Percentiles rank a stretch among this genome's conserved stretches.
Conservation (phyloP, 2,797 vertebrate species). For the Falco biarmicus region DNA sequence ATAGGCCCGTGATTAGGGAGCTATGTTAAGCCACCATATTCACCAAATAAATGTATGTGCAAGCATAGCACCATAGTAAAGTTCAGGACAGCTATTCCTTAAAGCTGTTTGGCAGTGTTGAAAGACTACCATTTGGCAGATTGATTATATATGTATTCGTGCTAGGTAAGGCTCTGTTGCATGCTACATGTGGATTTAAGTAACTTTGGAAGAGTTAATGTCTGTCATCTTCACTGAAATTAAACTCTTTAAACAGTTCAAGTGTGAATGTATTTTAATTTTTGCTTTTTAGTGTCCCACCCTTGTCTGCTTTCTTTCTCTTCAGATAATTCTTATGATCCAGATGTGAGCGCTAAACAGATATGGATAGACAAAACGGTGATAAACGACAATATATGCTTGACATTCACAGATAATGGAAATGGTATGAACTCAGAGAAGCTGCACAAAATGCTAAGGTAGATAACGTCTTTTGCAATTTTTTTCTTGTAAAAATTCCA, state of each 20-base stretch:
- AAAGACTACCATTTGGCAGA: neutral
- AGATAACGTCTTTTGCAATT: neutral
- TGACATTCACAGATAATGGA: conserved; percentile 93
- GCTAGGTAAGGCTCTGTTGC: neutral
- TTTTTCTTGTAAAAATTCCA: neutral
- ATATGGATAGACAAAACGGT: conserved; percentile 95
- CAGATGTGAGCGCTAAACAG: conserved; percentile 92
- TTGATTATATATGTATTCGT: neutral
- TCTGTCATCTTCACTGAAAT: neutral
- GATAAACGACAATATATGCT: conserved; percentile 80
- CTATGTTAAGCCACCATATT: neutral
- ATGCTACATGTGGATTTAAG: neutral
- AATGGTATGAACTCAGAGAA: conserved; percentile 87
- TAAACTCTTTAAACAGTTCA: neutral
- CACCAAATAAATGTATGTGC: neutral
- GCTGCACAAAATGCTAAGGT: conserved; percentile 97
- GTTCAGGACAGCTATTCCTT: neutral
- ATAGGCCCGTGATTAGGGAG: neutral
- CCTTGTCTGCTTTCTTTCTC: neutral
- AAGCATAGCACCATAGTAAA: neutral
- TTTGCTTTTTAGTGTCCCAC: neutral
- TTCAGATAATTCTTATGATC: conserved; percentile 95
- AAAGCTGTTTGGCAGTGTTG: neutral
- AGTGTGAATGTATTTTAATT: neutral
- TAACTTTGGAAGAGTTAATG: neutral